Percentiles rank a stretch among this genome's conserved stretches.
Evolutionary conservation across 1,140 invertebrate genomes (phyloP).

Genomic region (Drosophila neocordata): DNA sequence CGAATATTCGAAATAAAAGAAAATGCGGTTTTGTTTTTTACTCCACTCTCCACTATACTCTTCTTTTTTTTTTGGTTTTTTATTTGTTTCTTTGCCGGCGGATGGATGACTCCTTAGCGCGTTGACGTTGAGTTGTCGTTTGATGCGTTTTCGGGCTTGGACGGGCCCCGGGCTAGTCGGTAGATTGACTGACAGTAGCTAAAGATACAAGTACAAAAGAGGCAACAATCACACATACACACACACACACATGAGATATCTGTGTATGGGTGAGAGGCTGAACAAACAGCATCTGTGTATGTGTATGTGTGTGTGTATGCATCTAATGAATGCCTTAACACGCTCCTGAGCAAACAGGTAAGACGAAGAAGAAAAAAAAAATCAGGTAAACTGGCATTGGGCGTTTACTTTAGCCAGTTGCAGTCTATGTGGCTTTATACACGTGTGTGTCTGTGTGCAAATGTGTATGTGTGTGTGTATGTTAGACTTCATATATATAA

Average conservation of each 20-base stretch:
- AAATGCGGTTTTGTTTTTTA: slow-evolving; percentile 2
- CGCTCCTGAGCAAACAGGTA: slow-evolving; percentile 74
- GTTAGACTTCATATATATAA: slow-evolving; percentile 48
- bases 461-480: slow-evolving; percentile 23
- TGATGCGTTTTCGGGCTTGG: slow-evolving; percentile 41
- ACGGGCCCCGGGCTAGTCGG: slow-evolving; percentile 26
- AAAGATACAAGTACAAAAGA: slow-evolving; percentile 32
- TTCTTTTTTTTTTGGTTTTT: neutral
- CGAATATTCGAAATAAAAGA: slow-evolving; percentile 39
- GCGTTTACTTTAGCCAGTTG: slow-evolving; percentile 72
- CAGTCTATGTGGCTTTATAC: slow-evolving; percentile 21
- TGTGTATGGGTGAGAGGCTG: slow-evolving; percentile 31
- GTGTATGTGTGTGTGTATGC: slow-evolving; percentile 25
- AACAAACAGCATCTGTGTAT: slow-evolving; percentile 38
- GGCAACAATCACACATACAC: slow-evolving; percentile 19
- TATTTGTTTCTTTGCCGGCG: slow-evolving; percentile 13
- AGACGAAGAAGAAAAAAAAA: slow-evolving; percentile 19
- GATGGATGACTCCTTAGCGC: slow-evolving; percentile 56
- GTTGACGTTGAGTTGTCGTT: slow-evolving; percentile 70
- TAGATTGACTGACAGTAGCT: slow-evolving; percentile 60
- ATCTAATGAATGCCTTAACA: slow-evolving; percentile 77
- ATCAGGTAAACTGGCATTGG: slow-evolving; percentile 60
- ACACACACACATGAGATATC: slow-evolving; percentile 3
- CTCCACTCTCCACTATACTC: no score
- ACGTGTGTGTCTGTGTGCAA: slow-evolving; percentile 21